Evolutionary conservation across 2,113 vertebrate species (phyloP).

Genomic region (Dasyurus viverrinus): DNA sequence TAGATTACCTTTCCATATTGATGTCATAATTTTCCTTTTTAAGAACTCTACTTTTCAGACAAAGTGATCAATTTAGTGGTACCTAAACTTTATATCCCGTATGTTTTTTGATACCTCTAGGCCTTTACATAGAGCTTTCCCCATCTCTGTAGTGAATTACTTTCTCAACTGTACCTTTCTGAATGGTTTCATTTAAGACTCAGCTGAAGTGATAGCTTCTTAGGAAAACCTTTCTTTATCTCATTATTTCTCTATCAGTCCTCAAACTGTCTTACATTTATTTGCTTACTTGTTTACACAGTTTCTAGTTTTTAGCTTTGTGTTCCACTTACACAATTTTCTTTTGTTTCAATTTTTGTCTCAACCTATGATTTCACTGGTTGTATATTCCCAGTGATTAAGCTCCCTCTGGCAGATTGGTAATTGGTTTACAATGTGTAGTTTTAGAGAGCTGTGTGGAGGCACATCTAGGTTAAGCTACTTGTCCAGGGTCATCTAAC

Average conservation of each 20-base stretch:
- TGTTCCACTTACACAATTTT: background rate
- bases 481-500: background rate
- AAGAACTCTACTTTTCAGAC: background rate
- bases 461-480: background rate
- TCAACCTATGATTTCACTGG: background rate
- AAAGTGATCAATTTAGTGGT: background rate
- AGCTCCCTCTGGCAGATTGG: background rate
- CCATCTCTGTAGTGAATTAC: background rate
- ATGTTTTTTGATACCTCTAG: background rate
- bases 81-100: background rate
- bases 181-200: background rate
- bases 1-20: background rate
- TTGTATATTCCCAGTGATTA: background rate
- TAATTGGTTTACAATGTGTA: background rate
- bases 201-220: background rate
- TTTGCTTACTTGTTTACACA: background rate
- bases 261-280: background rate
- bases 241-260: background rate
- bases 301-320: background rate
- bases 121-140: background rate
- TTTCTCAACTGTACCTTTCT: background rate
- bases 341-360: background rate
- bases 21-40: background rate
- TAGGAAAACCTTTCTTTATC: background rate
- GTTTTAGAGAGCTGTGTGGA: background rate